phyloP scores from a whole-genome alignment of 2,888 invertebrate genomes.

The Cheilosia impressa region DNA sequence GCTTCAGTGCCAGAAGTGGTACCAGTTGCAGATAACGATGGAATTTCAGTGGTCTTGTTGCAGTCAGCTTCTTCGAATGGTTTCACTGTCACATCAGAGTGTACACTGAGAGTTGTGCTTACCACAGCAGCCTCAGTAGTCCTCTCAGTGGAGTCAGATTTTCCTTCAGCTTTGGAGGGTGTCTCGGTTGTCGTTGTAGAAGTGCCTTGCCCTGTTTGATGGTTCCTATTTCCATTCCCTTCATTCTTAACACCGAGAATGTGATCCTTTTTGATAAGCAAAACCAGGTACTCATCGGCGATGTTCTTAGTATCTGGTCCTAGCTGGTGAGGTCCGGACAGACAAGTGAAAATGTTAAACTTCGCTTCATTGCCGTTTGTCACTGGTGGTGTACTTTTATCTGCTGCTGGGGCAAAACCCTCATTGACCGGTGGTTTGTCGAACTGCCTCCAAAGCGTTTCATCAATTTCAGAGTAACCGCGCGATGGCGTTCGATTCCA shows the following conservation, averaged over 20 bases:
- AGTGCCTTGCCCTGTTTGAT: no score
- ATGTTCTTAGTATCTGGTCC: not conserved
- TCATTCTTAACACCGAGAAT: not conserved
- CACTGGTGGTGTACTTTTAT: not conserved
- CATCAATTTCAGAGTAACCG: conserved; percentile 16
- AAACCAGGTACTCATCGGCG: conserved; percentile 35
- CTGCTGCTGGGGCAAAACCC: not conserved
- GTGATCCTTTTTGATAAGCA: conserved; percentile 38
- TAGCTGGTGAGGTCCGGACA: not conserved
- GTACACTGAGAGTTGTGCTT: not conserved
- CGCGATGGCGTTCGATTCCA: conserved; percentile 6
- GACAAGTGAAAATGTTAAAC: conserved; percentile 7
- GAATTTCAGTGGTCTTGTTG: not conserved
- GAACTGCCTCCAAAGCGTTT: conserved; percentile 10
- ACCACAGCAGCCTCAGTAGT: not conserved
- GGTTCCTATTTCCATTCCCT: not conserved
- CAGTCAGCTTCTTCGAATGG: not conserved
- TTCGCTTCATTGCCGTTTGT: not conserved
- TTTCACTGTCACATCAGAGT: not conserved
- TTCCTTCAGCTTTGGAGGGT: not conserved
- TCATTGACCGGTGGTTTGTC: not conserved
- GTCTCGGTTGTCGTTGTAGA: not conserved
- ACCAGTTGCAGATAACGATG: not conserved
- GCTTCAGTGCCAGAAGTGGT: not conserved
- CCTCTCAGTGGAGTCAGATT: not conserved